phyloP scores from a whole-genome alignment of 1,140 invertebrate genomes.

The Dryas iulia region DNA sequence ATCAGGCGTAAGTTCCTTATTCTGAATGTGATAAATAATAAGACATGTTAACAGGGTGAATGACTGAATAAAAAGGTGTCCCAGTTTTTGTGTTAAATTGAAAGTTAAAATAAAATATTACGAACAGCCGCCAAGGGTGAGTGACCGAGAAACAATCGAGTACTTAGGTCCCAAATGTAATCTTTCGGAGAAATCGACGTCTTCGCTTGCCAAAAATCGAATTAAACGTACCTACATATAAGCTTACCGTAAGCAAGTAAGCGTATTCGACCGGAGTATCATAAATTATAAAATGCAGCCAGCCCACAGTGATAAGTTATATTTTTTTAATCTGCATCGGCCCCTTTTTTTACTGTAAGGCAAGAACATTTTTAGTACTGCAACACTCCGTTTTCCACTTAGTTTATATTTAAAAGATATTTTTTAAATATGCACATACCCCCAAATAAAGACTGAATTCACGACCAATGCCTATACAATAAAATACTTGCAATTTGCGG shows the following conservation, averaged over 20 bases:
- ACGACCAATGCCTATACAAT: too few species aligned
- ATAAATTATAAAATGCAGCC: background rate
- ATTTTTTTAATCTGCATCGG: background rate
- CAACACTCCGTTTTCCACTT: too few species aligned
- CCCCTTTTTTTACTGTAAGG: too few species aligned
- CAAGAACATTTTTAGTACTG: too few species aligned
- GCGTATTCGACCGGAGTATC: background rate
- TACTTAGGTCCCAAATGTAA: conserved; percentile 73
- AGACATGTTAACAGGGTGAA: conserved; percentile 17
- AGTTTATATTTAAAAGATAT: too few species aligned
- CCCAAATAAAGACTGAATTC: too few species aligned
- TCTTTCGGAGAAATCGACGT: conserved; percentile 69
- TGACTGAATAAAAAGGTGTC: conserved; percentile 36
- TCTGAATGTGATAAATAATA: background rate
- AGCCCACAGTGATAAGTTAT: background rate
- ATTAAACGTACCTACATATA: conserved; percentile 39
- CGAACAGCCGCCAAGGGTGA: conserved; percentile 56
- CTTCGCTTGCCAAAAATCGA: conserved; percentile 68
- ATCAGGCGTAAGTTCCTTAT: background rate
- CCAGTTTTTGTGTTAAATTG: conserved; percentile 55
- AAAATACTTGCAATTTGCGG: too few species aligned
- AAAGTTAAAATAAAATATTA: conserved; percentile 56
- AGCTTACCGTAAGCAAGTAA: conserved; percentile 8
- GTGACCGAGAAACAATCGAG: conserved; percentile 74
- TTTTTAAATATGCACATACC: too few species aligned